Evolutionary conservation across 2,113 vertebrate genomes (phyloP).

Genomic region (Ochotona curzoniae): DNA sequence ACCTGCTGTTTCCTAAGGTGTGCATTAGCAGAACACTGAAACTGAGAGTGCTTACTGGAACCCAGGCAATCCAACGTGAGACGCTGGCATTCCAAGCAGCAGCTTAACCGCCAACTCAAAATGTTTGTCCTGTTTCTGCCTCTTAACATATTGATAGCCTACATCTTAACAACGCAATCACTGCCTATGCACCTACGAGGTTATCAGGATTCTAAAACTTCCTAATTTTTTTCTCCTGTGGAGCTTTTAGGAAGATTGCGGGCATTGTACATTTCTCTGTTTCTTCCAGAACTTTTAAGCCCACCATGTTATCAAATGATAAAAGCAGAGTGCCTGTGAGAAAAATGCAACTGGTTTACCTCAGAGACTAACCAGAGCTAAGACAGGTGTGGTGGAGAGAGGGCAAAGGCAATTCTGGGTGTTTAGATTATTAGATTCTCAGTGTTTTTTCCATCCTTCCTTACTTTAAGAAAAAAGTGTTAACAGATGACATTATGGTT

Average conservation of each 20-base stretch:
- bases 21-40: too few species aligned
- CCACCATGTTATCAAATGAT: neutral
- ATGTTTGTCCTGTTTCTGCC: neutral
- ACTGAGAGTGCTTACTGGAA: too few species aligned
- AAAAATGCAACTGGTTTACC: neutral
- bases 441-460: neutral
- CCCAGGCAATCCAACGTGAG: too few species aligned
- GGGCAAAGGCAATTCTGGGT: slow-evolving; percentile 7
- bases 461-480: neutral
- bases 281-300: neutral
- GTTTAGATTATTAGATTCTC: neutral
- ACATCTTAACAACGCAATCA: neutral
- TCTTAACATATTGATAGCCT: slow-evolving; percentile 1
- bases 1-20: too few species aligned
- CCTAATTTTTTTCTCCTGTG: neutral
- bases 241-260: neutral
- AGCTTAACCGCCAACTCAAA: too few species aligned
- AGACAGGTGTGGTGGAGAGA: neutral
- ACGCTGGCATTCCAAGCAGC: too few species aligned
- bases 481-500: slow-evolving; percentile 1
- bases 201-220: neutral
- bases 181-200: neutral
- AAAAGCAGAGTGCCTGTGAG: neutral
- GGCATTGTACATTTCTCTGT: neutral
- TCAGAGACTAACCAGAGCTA: neutral